Evolutionary conservation across 2,113 vertebrate genomes (phyloP).

Genomic region (Aldabrachelys gigantea): DNA sequence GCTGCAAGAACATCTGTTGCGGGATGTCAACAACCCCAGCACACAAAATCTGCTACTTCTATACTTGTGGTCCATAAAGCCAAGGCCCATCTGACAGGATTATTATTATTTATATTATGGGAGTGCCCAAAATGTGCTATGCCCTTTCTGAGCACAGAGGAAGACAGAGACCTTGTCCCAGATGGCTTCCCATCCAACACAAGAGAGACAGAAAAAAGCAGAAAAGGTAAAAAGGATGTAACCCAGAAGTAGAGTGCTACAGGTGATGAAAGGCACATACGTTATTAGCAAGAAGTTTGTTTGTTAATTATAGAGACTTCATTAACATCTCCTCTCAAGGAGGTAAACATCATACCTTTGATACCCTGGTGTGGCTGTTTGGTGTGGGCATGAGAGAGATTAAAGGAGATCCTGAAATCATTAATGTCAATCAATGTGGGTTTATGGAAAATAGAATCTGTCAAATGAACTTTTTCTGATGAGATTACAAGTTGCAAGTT

Average conservation of each 20-base stretch:
- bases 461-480: background rate
- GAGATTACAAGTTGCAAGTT: background rate
- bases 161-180: background rate
- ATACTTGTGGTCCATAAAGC: background rate
- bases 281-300: background rate
- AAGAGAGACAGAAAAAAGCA: background rate
- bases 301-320: background rate
- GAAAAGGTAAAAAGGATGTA: background rate
- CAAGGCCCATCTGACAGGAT: background rate
- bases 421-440: background rate
- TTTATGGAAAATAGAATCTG: background rate
- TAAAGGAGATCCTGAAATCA: background rate
- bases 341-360: background rate
- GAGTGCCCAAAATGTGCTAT: background rate
- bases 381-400: background rate
- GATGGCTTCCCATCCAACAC: background rate
- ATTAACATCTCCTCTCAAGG: background rate
- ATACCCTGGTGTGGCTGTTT: background rate
- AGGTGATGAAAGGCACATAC: background rate
- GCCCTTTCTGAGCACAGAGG: background rate
- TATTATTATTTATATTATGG: background rate
- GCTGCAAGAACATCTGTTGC: constrained; percentile 55
- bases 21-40: background rate
- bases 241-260: background rate
- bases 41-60: background rate